A percentile compares a stretch with the other conserved stretches of the same genome.
phyloP scores from a whole-genome alignment of 2,113 vertebrate genomes.

The Myodes glareolus region DNA sequence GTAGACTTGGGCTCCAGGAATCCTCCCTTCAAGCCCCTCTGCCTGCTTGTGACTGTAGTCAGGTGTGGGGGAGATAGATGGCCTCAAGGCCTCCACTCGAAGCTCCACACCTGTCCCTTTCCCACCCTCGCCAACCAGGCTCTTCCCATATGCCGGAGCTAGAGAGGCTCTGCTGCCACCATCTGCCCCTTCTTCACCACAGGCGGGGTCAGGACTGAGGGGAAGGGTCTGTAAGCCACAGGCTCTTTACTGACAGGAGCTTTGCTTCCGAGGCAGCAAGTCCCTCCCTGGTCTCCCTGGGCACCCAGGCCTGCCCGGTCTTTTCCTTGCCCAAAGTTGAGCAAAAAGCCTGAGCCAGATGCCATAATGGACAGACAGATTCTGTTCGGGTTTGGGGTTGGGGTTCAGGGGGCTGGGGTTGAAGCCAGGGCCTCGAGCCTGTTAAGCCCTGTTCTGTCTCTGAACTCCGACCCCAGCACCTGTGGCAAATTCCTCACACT shows the following conservation, averaged over 20 bases:
- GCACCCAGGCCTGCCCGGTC: background rate
- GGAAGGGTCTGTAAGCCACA: too few relatives aligned
- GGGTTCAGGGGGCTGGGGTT: background rate
- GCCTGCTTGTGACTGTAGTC: background rate
- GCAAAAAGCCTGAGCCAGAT: background rate
- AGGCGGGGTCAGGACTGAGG: background rate
- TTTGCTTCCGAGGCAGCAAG: background rate
- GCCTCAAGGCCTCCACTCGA: background rate
- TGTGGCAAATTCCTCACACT: too few relatives aligned
- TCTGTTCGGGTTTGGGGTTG: too few relatives aligned
- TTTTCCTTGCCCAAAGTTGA: background rate
- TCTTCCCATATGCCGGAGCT: background rate
- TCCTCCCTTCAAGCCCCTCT: background rate
- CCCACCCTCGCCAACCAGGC: background rate
- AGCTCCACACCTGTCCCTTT: background rate
- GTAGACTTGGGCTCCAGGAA: background rate
- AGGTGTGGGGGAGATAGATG: background rate
- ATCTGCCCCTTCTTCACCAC: background rate
- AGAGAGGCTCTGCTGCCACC: accelerated
- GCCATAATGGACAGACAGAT: background rate
- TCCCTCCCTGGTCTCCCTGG: background rate
- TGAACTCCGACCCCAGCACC: background rate
- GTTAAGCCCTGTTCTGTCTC: background rate
- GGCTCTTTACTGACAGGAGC: too few relatives aligned
- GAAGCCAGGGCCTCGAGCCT: background rate